These are phyloP conservation scores for Enteromius viviparus DNA, from an alignment of 2,797 vertebrate species.

Conservation along the genomic window DNA sequence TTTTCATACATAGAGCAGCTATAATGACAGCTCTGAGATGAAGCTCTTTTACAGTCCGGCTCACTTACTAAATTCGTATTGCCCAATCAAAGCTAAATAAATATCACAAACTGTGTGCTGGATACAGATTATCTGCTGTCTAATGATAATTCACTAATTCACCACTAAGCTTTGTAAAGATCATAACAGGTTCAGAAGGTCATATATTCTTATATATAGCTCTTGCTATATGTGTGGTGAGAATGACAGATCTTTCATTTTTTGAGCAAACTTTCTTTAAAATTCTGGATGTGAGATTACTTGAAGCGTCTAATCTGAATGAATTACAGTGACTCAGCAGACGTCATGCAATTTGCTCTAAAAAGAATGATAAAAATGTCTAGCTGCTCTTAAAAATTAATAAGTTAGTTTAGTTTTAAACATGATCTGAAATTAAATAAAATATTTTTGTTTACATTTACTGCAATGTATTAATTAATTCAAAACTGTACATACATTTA, in stretches of 20 bases:
- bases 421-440: not conserved
- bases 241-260: not conserved
- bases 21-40: not conserved
- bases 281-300: constrained; percentile 11
- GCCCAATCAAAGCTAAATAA: not conserved
- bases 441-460: not conserved
- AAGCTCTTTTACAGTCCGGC: not conserved
- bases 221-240: not conserved
- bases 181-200: not conserved
- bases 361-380: not conserved
- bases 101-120: not conserved
- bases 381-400: not conserved
- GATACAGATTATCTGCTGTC: not conserved
- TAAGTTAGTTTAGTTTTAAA: not conserved
- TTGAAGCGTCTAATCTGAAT: constrained; percentile 33
- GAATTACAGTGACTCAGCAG: constrained; percentile 52
- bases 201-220: too few species aligned
- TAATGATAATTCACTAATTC: not conserved
- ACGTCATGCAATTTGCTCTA: not conserved
- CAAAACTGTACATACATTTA: not conserved
- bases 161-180: not conserved
- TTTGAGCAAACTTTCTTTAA: not conserved
- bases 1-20: constrained; percentile 1
- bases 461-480: not conserved
- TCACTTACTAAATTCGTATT: constrained; percentile 4